Percentiles rank a stretch among this genome's conserved stretches.
Conservation (phyloP, 2,888 invertebrate genomes). For the Hecatera dysodea region DNA sequence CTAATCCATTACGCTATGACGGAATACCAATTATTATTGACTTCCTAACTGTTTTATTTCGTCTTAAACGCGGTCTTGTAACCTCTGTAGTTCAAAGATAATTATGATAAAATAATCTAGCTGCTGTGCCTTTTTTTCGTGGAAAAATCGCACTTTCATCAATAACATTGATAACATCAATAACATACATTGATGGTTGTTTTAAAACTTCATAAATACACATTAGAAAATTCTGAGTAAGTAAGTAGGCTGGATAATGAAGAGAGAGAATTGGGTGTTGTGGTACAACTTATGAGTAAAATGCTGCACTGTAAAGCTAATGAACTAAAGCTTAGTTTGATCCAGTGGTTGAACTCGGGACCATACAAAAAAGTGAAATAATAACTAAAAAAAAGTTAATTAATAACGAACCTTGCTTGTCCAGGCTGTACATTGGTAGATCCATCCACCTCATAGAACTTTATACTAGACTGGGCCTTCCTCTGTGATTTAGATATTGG, state of each 20-base stretch:
- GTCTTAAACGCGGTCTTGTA: background rate
- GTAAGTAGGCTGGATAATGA: background rate
- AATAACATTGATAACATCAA: background rate
- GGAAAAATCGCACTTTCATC: background rate
- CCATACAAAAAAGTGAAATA: background rate
- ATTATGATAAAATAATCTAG: background rate
- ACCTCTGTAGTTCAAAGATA: conserved; percentile 3
- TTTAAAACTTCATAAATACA: too few relatives aligned
- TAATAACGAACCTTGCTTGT: conserved; percentile 90
- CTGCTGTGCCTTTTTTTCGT: background rate
- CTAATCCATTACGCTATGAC: conserved; percentile 42
- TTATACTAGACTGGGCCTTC: conserved; percentile 95
- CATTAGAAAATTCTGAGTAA: too few relatives aligned
- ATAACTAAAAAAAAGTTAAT: background rate
- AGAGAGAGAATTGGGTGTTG: background rate
- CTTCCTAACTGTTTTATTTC: conserved; percentile 50
- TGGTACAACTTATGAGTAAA: background rate
- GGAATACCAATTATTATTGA: conserved; percentile 41
- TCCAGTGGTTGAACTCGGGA: background rate
- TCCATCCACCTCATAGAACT: conserved; percentile 99
- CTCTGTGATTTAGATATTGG: conserved; percentile 96
- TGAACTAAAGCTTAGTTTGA: too few relatives aligned
- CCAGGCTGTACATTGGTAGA: conserved; percentile 93
- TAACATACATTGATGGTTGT: background rate
- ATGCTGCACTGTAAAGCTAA: too few relatives aligned